phyloP scores from a whole-genome alignment of 1,140 invertebrate genomes.

The Papilio polytes region DNA sequence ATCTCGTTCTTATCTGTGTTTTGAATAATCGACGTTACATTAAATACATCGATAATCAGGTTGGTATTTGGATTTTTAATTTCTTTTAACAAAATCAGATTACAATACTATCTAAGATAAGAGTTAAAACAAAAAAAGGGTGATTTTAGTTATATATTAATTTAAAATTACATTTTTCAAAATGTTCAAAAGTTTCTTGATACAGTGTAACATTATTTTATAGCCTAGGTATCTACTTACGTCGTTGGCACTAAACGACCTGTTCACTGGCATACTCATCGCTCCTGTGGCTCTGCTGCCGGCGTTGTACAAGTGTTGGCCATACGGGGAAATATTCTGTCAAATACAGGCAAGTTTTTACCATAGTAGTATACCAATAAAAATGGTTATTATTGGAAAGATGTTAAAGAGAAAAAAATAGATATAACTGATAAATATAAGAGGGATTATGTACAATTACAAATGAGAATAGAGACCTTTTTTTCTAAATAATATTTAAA shows the following conservation, averaged over 20 bases:
- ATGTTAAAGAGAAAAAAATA: too few species aligned
- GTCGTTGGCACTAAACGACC: constrained; percentile 92
- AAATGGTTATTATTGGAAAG: too few species aligned
- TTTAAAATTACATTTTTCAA: too few species aligned
- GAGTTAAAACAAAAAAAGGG: too few species aligned
- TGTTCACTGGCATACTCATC: constrained; percentile 92
- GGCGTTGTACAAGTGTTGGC: constrained; percentile 93
- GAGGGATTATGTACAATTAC: too few species aligned
- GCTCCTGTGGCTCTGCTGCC: constrained; percentile 92
- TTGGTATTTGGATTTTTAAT: constrained; percentile 62
- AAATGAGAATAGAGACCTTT: too few species aligned
- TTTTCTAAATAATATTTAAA: background rate
- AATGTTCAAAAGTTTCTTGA: too few species aligned
- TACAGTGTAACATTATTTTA: constrained; percentile 65
- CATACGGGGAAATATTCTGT: constrained; percentile 94
- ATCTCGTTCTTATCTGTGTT: constrained; percentile 91
- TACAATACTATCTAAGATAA: background rate
- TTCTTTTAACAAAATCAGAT: background rate
- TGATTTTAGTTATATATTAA: too few species aligned
- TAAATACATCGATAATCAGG: constrained; percentile 94
- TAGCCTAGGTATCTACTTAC: constrained; percentile 93
- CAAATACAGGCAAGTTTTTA: constrained; percentile 90
- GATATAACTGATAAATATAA: too few species aligned
- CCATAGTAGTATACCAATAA: too few species aligned
- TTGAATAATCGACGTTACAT: constrained; percentile 92